These are phyloP conservation scores for Euphysa ruthae DNA, from an alignment of 30 jellyfish, hydroid and myxozoan genomes.

Conservation along the genomic window DNA sequence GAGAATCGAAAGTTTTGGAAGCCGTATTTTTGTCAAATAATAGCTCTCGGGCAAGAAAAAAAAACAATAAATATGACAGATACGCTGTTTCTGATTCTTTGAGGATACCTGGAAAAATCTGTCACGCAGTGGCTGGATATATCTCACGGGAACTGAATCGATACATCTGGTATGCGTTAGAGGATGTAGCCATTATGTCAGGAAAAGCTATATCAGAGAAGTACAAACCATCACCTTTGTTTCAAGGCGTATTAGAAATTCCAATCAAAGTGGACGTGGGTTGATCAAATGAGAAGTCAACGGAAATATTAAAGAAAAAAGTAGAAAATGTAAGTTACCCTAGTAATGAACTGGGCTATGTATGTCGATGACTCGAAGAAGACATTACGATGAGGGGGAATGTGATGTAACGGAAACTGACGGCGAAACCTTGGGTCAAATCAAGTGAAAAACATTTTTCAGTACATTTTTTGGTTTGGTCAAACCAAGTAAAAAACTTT, in stretches of 20 bases:
- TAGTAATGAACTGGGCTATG: neutral
- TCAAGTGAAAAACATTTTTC: no score
- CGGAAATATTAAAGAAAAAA: no score
- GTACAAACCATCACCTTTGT: constrained; percentile 12
- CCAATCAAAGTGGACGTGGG: constrained; percentile 13
- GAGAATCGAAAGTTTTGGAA: no score
- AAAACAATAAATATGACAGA: neutral
- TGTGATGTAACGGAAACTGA: no score
- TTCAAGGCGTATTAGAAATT: constrained; percentile 1
- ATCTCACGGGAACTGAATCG: neutral
- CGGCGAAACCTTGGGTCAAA: no score
- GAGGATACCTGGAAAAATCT: neutral
- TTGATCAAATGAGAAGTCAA: no score
- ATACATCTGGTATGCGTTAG: constrained; percentile 6
- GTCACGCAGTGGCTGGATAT: constrained; percentile 4
- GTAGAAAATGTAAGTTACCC: constrained; percentile 4
- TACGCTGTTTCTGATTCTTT: constrained; percentile 6
- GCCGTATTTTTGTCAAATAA: constrained; percentile 5
- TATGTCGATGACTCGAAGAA: constrained; percentile 12
- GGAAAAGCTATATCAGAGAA: constrained; percentile 3
- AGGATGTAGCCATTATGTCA: constrained; percentile 11
- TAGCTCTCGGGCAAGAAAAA: neutral
- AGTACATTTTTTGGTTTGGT: no score
- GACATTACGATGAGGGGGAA: neutral
- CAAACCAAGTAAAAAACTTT: no score